A percentile compares a stretch with the other conserved stretches of the same genome.
phyloP scores from a whole-genome alignment of 2,113 vertebrate species.

The Typhlomys cinereus region DNA sequence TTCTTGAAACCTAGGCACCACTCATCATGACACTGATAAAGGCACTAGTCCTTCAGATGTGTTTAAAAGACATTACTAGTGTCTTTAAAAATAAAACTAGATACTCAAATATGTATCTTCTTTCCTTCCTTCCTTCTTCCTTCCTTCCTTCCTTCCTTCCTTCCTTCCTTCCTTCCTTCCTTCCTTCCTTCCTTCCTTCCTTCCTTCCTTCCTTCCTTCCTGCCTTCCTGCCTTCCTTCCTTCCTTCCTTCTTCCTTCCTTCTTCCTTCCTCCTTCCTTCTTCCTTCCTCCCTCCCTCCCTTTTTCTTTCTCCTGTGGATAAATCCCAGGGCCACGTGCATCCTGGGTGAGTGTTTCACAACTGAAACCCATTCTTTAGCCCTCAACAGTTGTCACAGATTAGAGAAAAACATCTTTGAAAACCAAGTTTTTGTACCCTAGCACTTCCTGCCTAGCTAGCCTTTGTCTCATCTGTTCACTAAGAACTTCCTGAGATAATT shows the following conservation, averaged over 20 bases:
- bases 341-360: fast-evolving
- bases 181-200: fast-evolving
- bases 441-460: background rate
- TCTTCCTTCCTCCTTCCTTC: background rate
- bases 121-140: background rate
- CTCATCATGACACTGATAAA: background rate
- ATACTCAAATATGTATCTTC: background rate
- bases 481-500: background rate
- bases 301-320: background rate
- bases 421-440: background rate
- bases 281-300: background rate
- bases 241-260: background rate
- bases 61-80: background rate
- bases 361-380: no score
- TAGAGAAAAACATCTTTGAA: background rate
- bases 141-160: fast-evolving
- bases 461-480: background rate
- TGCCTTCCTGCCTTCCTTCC: no score
- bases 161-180: no score
- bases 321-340: background rate
- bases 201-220: fast-evolving
- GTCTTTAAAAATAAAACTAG: background rate
- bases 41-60: background rate
- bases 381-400: background rate
- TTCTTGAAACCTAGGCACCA: background rate